These are phyloP conservation scores for Acanthurus leucopareius DNA, from an alignment of 2,797 vertebrate genomes.

Conservation along the genomic window DNA sequence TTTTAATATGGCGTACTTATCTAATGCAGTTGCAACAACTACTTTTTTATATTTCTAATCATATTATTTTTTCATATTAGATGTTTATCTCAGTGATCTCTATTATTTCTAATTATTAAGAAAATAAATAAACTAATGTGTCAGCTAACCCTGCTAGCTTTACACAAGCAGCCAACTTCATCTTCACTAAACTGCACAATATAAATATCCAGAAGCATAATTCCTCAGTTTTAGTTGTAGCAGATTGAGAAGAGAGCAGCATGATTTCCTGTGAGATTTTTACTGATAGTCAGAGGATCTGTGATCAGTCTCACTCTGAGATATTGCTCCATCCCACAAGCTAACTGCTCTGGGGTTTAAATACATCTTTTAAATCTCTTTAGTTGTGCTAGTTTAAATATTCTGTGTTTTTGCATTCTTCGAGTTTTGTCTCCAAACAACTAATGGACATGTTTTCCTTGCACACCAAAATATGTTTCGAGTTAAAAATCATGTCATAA, in stretches of 20 bases:
- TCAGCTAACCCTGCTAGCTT: not conserved
- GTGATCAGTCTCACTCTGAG: conserved; percentile 2
- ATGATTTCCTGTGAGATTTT: not conserved
- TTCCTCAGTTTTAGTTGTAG: not conserved
- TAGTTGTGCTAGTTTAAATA: not conserved
- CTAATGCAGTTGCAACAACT: not conserved
- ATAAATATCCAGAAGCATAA: not conserved
- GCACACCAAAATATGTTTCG: not conserved
- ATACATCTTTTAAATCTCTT: not conserved
- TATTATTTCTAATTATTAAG: too few species aligned
- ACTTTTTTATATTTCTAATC: not conserved
- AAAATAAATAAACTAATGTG: not conserved
- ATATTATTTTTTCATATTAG: not conserved
- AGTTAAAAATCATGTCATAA: not conserved
- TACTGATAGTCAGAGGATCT: not conserved
- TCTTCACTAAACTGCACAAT: not conserved
- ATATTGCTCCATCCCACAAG: not conserved
- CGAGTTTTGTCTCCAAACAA: not conserved
- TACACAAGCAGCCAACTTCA: not conserved
- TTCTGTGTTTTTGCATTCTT: not conserved
- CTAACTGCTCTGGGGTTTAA: not conserved
- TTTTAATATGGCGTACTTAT: not conserved
- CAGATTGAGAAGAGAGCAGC: not conserved
- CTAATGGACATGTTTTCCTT: not conserved
- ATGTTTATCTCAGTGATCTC: not conserved